Conservation (phyloP, 2,888 invertebrate genomes). For the Lacanobia oleracea region DNA sequence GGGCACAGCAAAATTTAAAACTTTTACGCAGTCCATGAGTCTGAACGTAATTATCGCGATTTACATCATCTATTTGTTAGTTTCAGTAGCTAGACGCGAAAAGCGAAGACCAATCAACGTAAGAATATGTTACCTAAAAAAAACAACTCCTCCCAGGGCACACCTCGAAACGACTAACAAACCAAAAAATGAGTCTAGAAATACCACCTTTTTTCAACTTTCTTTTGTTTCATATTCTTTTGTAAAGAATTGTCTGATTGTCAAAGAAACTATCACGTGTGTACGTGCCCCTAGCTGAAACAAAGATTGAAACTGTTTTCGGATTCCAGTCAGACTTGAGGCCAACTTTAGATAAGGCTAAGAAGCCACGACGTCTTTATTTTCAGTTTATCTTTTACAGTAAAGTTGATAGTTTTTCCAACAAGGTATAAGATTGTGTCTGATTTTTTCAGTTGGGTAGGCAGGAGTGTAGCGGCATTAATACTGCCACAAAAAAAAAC, state of each 20-base stretch:
- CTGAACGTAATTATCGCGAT: no score
- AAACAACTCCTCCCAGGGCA: no score
- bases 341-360: conserved; percentile 22
- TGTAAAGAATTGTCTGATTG: conserved; percentile 36
- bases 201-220: background rate
- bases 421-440: background rate
- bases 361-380: conserved; percentile 19
- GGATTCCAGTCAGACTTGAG: conserved; percentile 30
- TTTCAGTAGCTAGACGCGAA: no score
- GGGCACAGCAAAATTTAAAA: no score
- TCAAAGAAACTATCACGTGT: conserved; percentile 50
- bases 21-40: no score
- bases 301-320: conserved; percentile 31
- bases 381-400: background rate
- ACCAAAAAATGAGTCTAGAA: background rate
- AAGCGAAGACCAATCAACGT: no score
- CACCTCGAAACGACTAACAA: background rate
- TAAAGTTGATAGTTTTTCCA: background rate
- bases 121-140: background rate
- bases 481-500: no score
- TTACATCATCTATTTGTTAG: no score
- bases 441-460: no score
- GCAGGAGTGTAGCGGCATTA: no score
- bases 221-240: conserved; percentile 41
- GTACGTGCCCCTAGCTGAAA: conserved; percentile 28